Base-by-base conservation (phyloP, 2,113 vertebrate genomes). In the Hemichromis elongatus region DNA sequence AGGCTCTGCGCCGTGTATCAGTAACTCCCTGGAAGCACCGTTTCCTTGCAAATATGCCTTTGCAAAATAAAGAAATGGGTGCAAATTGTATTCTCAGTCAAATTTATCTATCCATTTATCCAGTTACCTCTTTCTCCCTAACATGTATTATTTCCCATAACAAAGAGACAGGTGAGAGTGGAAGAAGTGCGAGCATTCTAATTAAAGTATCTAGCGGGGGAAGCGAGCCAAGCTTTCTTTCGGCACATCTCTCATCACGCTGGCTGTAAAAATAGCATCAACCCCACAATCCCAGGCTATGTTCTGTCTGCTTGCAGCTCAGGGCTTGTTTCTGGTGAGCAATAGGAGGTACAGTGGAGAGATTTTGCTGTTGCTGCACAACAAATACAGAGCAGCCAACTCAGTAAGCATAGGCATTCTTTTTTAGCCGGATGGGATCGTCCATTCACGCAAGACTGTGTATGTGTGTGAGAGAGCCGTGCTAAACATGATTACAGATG, bases 401-500 rank as follows among this genome's bases (percentile, higher is more conserved):
- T 78, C 54, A 9, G 81, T 83, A 73, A 33, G 59, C 90, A 88
- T 8, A 57, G 78, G 82, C 86, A 81, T 91, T 87, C 89, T 88
- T 61, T 85, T 86, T 13, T 24, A 82, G 77, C 81, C 78, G 79
- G 77, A 78, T 88, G 83, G 77, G 77, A 83, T 68, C 63, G 86
- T 79, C 70, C 86, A 82, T 82, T 89, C 26, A 81, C 52, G 77
- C 42, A 40, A 57, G 83, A 86, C 79, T 82, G 42, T 83, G 88
- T 50, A 47, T 79, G 73, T 84, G 82, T n/a, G 52, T 18, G 83
- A 45, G 84, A 61, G 68, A 89, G 88, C 63, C 82, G 82, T 88
- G 82, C 88, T 89, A 89, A 94, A 94, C 81, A 83, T 92, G 92
- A 93, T 93, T 93, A 90, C 91, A 90, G 85, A 92, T 88, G 80